phyloP scores from a whole-genome alignment of 2,888 invertebrate genomes.

The Campopleginae sp. region DNA sequence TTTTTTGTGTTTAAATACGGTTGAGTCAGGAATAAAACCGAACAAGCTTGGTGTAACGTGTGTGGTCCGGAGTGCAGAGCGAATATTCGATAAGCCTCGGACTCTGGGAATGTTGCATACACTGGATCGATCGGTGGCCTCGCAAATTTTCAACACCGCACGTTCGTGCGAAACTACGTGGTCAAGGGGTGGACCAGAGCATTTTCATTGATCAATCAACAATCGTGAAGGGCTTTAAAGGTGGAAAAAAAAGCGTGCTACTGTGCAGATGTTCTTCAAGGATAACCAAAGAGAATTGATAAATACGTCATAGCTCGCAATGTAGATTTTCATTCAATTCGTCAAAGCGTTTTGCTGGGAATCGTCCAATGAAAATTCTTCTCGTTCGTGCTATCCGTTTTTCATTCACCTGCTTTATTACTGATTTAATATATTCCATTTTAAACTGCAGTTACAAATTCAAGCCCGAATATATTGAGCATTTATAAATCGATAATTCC shows the following conservation, averaged over 20 bases:
- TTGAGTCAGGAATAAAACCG: slow-evolving; percentile 10
- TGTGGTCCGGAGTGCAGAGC: slow-evolving; percentile 25
- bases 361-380: neutral
- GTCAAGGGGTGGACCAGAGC: slow-evolving; percentile 31
- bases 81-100: slow-evolving; percentile 51
- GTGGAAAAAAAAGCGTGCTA: neutral
- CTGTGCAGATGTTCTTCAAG: neutral
- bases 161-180: slow-evolving; percentile 19
- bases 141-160: slow-evolving; percentile 51
- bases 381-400: neutral
- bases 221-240: slow-evolving; percentile 23
- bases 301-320: neutral
- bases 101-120: slow-evolving; percentile 29
- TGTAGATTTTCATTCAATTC: slow-evolving; percentile 10
- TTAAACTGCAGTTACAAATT: neutral
- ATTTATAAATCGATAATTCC: neutral
- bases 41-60: slow-evolving; percentile 6
- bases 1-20: slow-evolving; percentile 12
- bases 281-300: neutral
- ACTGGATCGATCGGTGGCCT: slow-evolving; percentile 47
- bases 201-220: slow-evolving; percentile 56
- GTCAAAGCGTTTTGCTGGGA: neutral
- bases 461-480: neutral
- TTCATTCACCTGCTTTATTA: neutral
- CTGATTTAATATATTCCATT: neutral